Conservation (phyloP, 2,113 vertebrate species). For the Hippopotamus amphibius region DNA sequence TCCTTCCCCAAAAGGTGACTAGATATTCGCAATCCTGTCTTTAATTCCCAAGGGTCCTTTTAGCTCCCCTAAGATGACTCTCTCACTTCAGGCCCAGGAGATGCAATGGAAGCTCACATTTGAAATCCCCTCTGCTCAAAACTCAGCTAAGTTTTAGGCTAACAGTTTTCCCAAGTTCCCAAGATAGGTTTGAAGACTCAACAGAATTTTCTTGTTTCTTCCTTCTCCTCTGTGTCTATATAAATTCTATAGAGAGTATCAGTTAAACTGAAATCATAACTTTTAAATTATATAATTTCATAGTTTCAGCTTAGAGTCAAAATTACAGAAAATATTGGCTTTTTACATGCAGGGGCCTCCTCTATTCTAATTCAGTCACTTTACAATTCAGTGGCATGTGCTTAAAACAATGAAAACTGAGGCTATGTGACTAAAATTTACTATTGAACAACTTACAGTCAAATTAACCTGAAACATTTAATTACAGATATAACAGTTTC, state of each 20-base stretch:
- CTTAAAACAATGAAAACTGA: slow-evolving; percentile 28
- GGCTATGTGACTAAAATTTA: neutral
- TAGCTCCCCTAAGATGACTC: neutral
- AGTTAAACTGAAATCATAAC: neutral
- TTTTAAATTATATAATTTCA: slow-evolving; percentile 23
- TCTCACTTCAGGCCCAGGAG: neutral
- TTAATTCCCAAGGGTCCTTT: neutral
- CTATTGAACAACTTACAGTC: neutral
- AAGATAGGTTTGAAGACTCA: neutral
- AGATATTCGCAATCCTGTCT: neutral
- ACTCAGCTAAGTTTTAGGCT: neutral
- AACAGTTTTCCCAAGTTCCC: neutral
- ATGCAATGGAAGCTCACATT: neutral
- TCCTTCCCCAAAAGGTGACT: neutral
- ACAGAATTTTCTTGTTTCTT: neutral
- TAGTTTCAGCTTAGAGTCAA: neutral
- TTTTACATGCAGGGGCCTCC: neutral
- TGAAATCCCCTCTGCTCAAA: neutral
- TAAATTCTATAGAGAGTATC: neutral
- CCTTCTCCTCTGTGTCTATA: neutral
- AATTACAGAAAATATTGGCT: neutral
- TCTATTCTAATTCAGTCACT: neutral
- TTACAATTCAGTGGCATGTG: neutral
- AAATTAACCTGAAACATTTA: slow-evolving; percentile 49
- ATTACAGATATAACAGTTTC: neutral